These are phyloP conservation scores for Gobio occitaniae DNA, from an alignment of 2,797 vertebrate species.

Conservation along the genomic window DNA sequence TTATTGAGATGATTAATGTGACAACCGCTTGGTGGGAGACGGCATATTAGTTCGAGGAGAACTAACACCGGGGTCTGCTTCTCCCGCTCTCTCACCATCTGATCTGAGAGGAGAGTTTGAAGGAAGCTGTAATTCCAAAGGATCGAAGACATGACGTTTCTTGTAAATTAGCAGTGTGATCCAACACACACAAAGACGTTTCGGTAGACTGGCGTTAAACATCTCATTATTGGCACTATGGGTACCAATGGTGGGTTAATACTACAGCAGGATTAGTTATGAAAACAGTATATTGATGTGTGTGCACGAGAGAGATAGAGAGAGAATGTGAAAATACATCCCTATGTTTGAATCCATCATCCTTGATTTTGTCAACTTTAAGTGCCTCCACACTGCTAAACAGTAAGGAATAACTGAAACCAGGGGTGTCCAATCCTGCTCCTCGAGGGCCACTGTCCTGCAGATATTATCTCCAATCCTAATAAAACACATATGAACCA, in stretches of 20 bases:
- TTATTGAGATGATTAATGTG: conserved; percentile 70
- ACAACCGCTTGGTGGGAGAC: conserved; percentile 62
- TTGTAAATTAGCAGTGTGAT: conserved; percentile 31
- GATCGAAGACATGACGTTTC: conserved; percentile 9
- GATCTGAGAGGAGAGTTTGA: conserved; percentile 39
- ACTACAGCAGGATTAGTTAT: not conserved
- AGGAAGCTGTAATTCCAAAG: conserved; percentile 10
- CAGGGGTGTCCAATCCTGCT: not conserved
- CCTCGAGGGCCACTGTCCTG: not conserved
- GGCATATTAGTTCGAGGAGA: conserved; percentile 66
- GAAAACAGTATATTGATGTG: not conserved
- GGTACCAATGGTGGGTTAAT: not conserved
- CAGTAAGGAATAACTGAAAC: not conserved
- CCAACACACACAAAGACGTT: not conserved
- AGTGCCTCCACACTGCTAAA: not conserved
- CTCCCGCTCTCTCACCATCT: not conserved
- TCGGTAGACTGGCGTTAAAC: not conserved
- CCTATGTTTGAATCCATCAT: not conserved
- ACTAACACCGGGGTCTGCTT: conserved; percentile 33
- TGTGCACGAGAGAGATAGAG: not conserved
- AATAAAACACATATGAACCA: not conserved
- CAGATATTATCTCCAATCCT: not conserved
- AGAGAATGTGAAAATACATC: not conserved
- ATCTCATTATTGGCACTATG: not conserved
- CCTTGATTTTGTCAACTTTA: not conserved